These are phyloP conservation scores for Dallia pectoralis DNA, from an alignment of 2,797 vertebrate species.

Conservation along the genomic window DNA sequence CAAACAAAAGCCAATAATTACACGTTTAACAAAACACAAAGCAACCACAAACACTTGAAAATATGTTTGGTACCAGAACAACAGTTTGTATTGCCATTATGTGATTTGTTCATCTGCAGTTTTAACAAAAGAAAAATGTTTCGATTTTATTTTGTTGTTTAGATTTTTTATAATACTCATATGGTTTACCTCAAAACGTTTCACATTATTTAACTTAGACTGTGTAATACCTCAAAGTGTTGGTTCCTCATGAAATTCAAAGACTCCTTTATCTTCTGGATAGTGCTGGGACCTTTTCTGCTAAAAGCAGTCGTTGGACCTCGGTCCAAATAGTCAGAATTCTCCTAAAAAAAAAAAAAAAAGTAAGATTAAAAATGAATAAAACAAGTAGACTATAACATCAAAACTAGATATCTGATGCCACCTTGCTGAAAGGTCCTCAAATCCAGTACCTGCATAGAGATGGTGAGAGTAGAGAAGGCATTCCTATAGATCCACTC, in stretches of 20 bases:
- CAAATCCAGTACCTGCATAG: constrained; percentile 78
- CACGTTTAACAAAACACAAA: too few species aligned
- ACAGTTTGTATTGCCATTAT: too few species aligned
- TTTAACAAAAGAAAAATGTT: too few species aligned
- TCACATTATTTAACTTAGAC: not conserved
- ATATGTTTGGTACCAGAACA: too few species aligned
- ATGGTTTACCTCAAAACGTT: too few species aligned
- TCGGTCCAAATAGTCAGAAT: constrained; percentile 82
- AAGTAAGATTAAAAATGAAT: not conserved
- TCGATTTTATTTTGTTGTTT: too few species aligned
- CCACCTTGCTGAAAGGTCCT: not conserved
- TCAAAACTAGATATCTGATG: not conserved
- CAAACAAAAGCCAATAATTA: too few species aligned
- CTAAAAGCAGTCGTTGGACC: constrained; percentile 81
- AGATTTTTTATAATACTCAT: too few species aligned
- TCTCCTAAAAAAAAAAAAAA: constrained; percentile 69
- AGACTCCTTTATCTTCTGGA: constrained; percentile 90
- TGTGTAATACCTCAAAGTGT: constrained; percentile 81
- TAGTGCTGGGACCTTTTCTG: constrained; percentile 86
- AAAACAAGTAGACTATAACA: not conserved
- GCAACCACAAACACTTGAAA: too few species aligned
- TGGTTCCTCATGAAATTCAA: constrained; percentile 91
- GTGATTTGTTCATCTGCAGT: too few species aligned
- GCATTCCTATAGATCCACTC: constrained; percentile 91
- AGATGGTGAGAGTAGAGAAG: constrained; percentile 87